Conservation (phyloP, 2,888 invertebrate species). For the Drosophila mimetica region DNA sequence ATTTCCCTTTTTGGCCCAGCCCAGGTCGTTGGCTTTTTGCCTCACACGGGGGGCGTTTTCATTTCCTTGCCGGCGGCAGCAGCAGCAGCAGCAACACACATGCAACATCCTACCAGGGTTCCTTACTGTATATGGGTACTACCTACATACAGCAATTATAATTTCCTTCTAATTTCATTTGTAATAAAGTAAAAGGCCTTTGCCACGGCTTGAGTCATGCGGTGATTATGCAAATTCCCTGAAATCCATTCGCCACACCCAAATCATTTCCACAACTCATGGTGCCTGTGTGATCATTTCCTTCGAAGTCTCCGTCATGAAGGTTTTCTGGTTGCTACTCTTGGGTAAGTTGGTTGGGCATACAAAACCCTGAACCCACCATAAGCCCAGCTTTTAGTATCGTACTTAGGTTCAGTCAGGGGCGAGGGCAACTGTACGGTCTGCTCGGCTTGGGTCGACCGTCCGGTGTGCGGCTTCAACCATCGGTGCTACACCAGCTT, state of each 20-base stretch:
- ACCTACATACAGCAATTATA: slow-evolving; percentile 58
- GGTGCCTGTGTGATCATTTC: not conserved
- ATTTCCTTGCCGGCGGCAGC: slow-evolving; percentile 68
- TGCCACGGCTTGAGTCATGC: slow-evolving; percentile 28
- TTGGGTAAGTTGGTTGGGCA: not conserved
- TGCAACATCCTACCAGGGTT: slow-evolving; percentile 66
- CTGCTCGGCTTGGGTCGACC: not conserved
- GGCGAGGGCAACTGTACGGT: not conserved
- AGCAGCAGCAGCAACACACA: slow-evolving; percentile 49
- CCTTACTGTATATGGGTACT: slow-evolving; percentile 1
- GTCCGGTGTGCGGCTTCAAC: slow-evolving; percentile 16
- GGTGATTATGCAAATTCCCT: slow-evolving; percentile 33
- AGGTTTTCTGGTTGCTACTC: not conserved
- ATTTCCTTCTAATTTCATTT: slow-evolving; percentile 70
- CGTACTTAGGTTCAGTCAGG: not conserved
- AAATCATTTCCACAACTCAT: not conserved
- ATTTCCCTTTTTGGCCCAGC: slow-evolving; percentile 12
- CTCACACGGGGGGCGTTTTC: slow-evolving; percentile 76
- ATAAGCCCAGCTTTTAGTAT: not conserved
- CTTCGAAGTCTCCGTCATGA: not conserved
- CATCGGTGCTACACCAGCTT: slow-evolving; percentile 3
- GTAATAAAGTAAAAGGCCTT: slow-evolving; percentile 65
- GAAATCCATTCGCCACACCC: slow-evolving; percentile 32
- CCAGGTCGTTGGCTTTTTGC: slow-evolving; percentile 76
- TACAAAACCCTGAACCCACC: too few relatives aligned